These are phyloP conservation scores for Cephus sareptanus DNA, from an alignment of 2,888 invertebrate species.

Conservation along the genomic window DNA sequence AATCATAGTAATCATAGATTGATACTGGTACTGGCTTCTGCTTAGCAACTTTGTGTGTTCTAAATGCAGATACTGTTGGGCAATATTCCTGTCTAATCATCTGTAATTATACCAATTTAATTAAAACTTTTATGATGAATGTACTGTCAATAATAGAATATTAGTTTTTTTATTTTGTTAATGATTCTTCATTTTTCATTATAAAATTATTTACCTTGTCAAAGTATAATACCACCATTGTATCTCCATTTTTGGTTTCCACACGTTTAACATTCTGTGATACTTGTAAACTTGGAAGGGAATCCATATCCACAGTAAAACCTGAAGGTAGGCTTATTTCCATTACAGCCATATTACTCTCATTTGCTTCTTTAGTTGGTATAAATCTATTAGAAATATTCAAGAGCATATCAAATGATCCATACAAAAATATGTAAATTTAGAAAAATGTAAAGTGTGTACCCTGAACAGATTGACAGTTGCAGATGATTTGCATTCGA, in stretches of 20 bases:
- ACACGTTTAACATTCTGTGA: slow-evolving; percentile 74
- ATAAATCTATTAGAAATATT: slow-evolving; percentile 71
- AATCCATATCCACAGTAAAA: slow-evolving; percentile 84
- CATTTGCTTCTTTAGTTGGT: slow-evolving; percentile 73
- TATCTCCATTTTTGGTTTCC: slow-evolving; percentile 76
- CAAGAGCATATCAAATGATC: slow-evolving; percentile 13
- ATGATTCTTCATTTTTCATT: background rate
- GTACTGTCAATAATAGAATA: background rate
- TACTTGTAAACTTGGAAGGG: slow-evolving; percentile 72
- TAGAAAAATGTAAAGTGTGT: slow-evolving; percentile 29
- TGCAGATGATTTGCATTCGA: slow-evolving; percentile 81
- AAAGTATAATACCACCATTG: slow-evolving; percentile 77
- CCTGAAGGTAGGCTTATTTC: slow-evolving; percentile 92
- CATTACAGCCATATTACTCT: slow-evolving; percentile 91
- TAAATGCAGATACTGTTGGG: slow-evolving; percentile 84
- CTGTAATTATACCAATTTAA: slow-evolving; percentile 47
- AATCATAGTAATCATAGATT: slow-evolving; percentile 92
- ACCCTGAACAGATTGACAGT: slow-evolving; percentile 85
- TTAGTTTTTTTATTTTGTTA: background rate
- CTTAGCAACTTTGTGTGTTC: slow-evolving; percentile 85
- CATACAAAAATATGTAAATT: slow-evolving; percentile 6
- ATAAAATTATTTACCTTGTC: slow-evolving; percentile 70
- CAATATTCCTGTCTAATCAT: slow-evolving; percentile 76
- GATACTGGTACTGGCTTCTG: slow-evolving; percentile 88
- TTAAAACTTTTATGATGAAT: background rate